Conservation (phyloP, 2,888 invertebrate genomes). For the Dasysyrphus albostriatus region DNA sequence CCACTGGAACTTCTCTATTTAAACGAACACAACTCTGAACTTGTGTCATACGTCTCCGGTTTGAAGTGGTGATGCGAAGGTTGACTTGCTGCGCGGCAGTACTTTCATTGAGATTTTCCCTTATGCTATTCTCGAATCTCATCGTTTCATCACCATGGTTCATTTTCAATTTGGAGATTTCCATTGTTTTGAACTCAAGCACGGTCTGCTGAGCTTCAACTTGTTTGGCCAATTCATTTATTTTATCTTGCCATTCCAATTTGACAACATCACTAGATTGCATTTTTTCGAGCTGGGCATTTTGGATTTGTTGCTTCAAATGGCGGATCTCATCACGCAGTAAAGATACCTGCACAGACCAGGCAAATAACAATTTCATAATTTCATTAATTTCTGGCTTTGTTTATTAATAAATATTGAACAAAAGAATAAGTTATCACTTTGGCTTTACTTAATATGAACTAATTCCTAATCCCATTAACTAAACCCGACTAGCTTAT, state of each 20-base stretch:
- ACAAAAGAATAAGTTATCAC: too few relatives aligned
- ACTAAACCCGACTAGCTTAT: too few relatives aligned
- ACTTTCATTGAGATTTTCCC: conserved; percentile 54
- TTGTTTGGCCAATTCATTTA: conserved; percentile 79
- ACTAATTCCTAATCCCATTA: too few relatives aligned
- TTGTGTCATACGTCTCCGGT: conserved; percentile 31
- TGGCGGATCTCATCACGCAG: conserved; percentile 81
- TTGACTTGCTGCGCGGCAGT: conserved; percentile 26
- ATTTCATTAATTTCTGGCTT: neutral
- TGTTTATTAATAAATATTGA: too few relatives aligned
- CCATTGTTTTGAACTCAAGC: conserved; percentile 79
- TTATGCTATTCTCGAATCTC: conserved; percentile 76
- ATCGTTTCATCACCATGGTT: conserved; percentile 77
- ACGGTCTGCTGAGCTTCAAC: conserved; percentile 80
- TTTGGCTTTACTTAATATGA: too few relatives aligned
- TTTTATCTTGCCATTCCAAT: conserved; percentile 79
- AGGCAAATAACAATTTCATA: neutral
- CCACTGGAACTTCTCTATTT: neutral
- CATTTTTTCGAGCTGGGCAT: conserved; percentile 80
- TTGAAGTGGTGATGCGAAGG: conserved; percentile 38
- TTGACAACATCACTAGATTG: conserved; percentile 78
- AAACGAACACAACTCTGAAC: conserved; percentile 27
- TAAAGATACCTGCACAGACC: conserved; percentile 77
- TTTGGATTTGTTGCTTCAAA: conserved; percentile 81
- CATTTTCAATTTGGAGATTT: conserved; percentile 79